Percentiles rank a stretch among this genome's conserved stretches.
phyloP scores from a whole-genome alignment of 2,113 vertebrate species.

The Bungarus multicinctus region DNA sequence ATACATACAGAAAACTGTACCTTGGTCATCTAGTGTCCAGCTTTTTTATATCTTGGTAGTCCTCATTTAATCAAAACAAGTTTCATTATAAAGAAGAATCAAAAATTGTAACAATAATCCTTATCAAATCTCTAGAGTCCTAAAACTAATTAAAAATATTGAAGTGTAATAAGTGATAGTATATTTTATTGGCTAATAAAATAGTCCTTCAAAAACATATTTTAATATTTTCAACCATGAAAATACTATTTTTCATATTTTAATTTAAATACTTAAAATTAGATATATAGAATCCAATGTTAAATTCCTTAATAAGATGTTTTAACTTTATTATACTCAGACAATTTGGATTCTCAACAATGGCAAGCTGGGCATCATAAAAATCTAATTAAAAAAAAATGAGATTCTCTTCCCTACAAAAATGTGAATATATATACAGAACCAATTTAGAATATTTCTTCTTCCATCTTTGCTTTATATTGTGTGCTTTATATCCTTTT shows the following conservation, averaged over 20 bases:
- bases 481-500: neutral
- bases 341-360: too few species aligned
- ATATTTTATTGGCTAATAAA: too few species aligned
- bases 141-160: neutral
- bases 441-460: neutral
- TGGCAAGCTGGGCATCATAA: neutral
- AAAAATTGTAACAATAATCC: neutral
- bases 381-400: too few species aligned
- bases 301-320: neutral
- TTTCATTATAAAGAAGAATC: too few species aligned
- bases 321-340: too few species aligned
- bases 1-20: neutral
- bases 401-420: too few species aligned
- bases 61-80: too few species aligned
- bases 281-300: neutral
- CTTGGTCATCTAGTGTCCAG: too few species aligned
- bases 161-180: slow-evolving; percentile 22
- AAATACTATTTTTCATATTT: slow-evolving; percentile 24
- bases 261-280: neutral
- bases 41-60: too few species aligned
- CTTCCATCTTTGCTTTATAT: neutral
- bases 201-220: slow-evolving; percentile 31
- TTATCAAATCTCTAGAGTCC: neutral
- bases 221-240: slow-evolving; percentile 29
- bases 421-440: too few species aligned